Base-by-base conservation (phyloP, 2,888 invertebrate species). In the Nipponacmea schrenckii region DNA sequence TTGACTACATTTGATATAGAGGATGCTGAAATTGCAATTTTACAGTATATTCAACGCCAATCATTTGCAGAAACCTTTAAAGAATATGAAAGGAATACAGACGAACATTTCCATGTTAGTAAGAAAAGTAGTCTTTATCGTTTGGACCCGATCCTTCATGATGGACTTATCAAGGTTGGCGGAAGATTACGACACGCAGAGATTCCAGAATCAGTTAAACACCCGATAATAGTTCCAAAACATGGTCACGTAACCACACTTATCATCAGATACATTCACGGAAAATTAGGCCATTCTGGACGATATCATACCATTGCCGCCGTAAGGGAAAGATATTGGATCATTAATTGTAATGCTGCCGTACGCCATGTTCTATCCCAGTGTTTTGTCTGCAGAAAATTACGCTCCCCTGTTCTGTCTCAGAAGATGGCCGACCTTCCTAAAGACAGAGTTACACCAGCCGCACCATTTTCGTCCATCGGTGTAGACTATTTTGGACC, bases 401-500 rank as follows among this genome's bases (percentile, higher is more conserved):
- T 64, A 17, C 64, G 62, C 20, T 20, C 65, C 14, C 64, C 67
- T 20, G 10, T 31, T 7, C 17, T 27, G 15, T 8, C 62, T 20
- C 71, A 74, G 44, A 72, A 67, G 26, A 74, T 71, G 72, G 46
- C 74, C 10, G 64, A 72, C 44, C 44, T 74, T 1, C 74, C 74
- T 4, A 15, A 17, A 7, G 71, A 71, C 2, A 48, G 68, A 62
- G 20, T 67, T 15, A 26, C 20, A 24, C 17, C 68, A 20, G 46
- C 62, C 24, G 39, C 14, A 62, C 68, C 68, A 17, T 67, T 67
- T 31, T 62, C 50, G 14, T 17, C 20, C n/a, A 56, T 67, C 14
- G 68, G 68, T 26, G 24, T 71, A 17, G 70, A 73, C 62, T 72
- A 68, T 48, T 71, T 73, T 66, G 70, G 70, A 0, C 69, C 65